Conservation (phyloP, 2,113 vertebrate genomes). For the Monopterus albus region DNA sequence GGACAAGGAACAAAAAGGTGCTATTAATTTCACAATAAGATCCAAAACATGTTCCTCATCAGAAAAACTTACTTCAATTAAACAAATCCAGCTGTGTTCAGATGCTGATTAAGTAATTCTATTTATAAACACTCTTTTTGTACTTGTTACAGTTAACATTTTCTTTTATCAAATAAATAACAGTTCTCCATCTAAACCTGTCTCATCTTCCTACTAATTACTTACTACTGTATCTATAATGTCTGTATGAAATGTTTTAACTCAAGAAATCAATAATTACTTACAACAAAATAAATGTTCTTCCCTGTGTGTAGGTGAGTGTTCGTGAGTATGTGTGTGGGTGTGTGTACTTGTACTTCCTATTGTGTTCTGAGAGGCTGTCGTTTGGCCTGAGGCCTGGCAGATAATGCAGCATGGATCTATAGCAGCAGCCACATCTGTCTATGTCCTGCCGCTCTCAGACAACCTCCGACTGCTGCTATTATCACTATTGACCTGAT, state of each 20-base stretch:
- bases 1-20: too few species aligned
- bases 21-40: too few species aligned
- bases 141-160: background rate
- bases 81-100: too few species aligned
- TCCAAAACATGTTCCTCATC: too few species aligned
- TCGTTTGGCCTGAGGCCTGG: conserved; percentile 48
- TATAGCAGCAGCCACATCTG: conserved; percentile 59
- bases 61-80: too few species aligned
- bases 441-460: conserved; percentile 31
- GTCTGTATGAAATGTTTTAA: conserved; percentile 23
- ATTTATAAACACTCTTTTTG: too few species aligned
- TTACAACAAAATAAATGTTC: conserved; percentile 5
- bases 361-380: conserved; percentile 45
- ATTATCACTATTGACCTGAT: conserved; percentile 26
- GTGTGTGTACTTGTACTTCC: conserved; percentile 20
- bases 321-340: conserved; percentile 15
- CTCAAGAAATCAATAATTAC: conserved; percentile 21
- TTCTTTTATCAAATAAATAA: background rate
- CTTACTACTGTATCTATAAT: conserved; percentile 8
- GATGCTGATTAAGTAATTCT: too few species aligned
- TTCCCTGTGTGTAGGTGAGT: background rate
- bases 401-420: conserved; percentile 57
- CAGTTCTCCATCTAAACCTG: background rate
- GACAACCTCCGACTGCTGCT: conserved; percentile 35
- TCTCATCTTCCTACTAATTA: background rate